Evolutionary conservation across 1,140 invertebrate species (phyloP).

Genomic region (Papilio machaon): DNA sequence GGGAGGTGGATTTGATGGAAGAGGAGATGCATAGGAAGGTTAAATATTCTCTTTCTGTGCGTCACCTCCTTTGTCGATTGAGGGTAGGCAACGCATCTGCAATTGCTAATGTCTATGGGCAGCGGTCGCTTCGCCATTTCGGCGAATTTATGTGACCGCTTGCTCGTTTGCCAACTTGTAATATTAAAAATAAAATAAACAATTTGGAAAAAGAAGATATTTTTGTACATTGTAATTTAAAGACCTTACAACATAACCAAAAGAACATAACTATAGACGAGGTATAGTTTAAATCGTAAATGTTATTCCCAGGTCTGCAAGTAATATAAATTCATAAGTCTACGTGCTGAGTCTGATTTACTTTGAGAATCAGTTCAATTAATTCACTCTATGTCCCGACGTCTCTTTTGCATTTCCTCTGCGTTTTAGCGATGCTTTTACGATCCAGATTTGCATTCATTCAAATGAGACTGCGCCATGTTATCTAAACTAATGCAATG

Average conservation of each 20-base stretch:
- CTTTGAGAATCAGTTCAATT: constrained; percentile 33
- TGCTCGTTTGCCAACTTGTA: too few species aligned
- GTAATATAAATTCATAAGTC: constrained; percentile 35
- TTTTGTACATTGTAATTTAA: too few species aligned
- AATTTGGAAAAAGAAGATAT: too few species aligned
- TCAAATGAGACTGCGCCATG: constrained; percentile 15
- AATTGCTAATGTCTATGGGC: too few species aligned
- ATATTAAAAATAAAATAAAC: too few species aligned
- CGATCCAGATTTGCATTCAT: constrained; percentile 31
- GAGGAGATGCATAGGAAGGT: too few species aligned
- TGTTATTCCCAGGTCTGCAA: constrained; percentile 14
- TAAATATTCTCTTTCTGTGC: too few species aligned
- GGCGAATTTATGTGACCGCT: too few species aligned
- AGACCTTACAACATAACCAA: constrained; percentile 11
- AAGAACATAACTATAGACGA: not conserved
- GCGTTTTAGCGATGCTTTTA: constrained; percentile 31
- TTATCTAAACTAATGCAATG: constrained; percentile 28
- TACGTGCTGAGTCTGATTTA: constrained; percentile 20
- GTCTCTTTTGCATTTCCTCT: constrained; percentile 18
- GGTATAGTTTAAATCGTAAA: not conserved
- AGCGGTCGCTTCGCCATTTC: too few species aligned
- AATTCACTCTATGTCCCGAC: constrained; percentile 33
- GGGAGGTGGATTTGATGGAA: too few species aligned
- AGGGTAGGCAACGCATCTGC: too few species aligned
- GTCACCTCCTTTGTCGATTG: too few species aligned